A percentile compares a stretch with the other conserved stretches of the same genome.
Evolutionary conservation across 2,113 vertebrate species (phyloP).

Genomic region (Chrysemys picta): DNA sequence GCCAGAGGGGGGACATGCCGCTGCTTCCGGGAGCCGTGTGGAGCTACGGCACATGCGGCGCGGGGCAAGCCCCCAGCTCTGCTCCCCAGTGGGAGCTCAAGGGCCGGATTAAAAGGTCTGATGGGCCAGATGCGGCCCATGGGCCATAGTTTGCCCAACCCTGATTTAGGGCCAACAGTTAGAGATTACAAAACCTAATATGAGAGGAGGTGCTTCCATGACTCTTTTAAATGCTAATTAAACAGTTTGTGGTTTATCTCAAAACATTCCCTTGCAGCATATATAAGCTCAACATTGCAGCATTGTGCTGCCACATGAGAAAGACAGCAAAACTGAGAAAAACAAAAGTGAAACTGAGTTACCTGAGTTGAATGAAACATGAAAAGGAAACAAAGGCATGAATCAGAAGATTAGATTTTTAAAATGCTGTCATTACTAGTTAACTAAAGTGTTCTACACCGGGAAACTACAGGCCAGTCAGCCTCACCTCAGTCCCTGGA

Average conservation of each 20-base stretch:
- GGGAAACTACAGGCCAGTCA: too few relatives aligned
- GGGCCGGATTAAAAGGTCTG: too few relatives aligned
- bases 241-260: background rate
- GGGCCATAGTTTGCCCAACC: too few relatives aligned
- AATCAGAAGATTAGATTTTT: background rate
- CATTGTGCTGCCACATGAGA: slow-evolving; percentile 1
- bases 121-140: too few relatives aligned
- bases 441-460: background rate
- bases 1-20: too few relatives aligned
- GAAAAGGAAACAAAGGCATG: background rate
- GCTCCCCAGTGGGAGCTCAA: too few relatives aligned
- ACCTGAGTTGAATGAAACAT: background rate
- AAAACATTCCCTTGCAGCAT: background rate
- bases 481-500: too few relatives aligned
- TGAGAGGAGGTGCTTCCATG: background rate
- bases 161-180: background rate
- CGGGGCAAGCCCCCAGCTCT: too few relatives aligned
- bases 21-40: too few relatives aligned
- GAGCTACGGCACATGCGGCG: too few relatives aligned
- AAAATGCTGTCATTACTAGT: background rate
- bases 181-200: background rate
- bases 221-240: background rate
- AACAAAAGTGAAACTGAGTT: slow-evolving; percentile 6
- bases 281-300: background rate
- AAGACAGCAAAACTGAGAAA: slow-evolving; percentile 1